phyloP scores from a whole-genome alignment of 2,888 invertebrate species.

The Acrobasis suavella region DNA sequence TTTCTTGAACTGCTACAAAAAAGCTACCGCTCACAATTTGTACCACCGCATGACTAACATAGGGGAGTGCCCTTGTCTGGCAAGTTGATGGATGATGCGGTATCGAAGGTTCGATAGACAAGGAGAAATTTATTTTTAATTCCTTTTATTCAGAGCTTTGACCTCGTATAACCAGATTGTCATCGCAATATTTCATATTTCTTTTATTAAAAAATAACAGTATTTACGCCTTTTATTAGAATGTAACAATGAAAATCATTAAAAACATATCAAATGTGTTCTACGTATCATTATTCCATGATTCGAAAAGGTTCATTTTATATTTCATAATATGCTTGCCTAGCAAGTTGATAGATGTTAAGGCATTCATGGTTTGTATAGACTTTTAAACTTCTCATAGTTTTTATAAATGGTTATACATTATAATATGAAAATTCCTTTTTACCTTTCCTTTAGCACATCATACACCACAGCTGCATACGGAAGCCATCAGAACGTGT shows the following conservation, averaged over 20 bases:
- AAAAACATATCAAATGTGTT: too few relatives aligned
- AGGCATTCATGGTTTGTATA: too few relatives aligned
- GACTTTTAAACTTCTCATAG: too few relatives aligned
- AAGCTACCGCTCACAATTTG: slow-evolving; percentile 29
- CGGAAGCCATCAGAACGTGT: slow-evolving; percentile 89
- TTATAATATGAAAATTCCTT: too few relatives aligned
- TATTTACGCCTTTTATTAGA: too few relatives aligned
- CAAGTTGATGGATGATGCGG: slow-evolving; percentile 70
- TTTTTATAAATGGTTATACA: too few relatives aligned
- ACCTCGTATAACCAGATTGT: slow-evolving; percentile 24
- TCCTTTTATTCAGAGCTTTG: slow-evolving; percentile 34
- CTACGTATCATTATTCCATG: too few relatives aligned
- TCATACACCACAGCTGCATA: slow-evolving; percentile 90
- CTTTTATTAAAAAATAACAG: too few relatives aligned
- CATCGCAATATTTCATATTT: slow-evolving; percentile 22
- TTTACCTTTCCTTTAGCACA: slow-evolving; percentile 75
- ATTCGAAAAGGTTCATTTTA: too few relatives aligned
- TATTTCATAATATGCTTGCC: too few relatives aligned
- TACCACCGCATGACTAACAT: slow-evolving; percentile 36
- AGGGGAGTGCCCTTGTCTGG: slow-evolving; percentile 58
- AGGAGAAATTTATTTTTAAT: slow-evolving; percentile 62
- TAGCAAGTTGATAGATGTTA: too few relatives aligned
- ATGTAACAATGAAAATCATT: too few relatives aligned
- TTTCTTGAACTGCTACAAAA: background rate
- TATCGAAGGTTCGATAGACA: slow-evolving; percentile 64